Conservation (phyloP, 1,140 invertebrate species). For the Eciton burchellii region DNA sequence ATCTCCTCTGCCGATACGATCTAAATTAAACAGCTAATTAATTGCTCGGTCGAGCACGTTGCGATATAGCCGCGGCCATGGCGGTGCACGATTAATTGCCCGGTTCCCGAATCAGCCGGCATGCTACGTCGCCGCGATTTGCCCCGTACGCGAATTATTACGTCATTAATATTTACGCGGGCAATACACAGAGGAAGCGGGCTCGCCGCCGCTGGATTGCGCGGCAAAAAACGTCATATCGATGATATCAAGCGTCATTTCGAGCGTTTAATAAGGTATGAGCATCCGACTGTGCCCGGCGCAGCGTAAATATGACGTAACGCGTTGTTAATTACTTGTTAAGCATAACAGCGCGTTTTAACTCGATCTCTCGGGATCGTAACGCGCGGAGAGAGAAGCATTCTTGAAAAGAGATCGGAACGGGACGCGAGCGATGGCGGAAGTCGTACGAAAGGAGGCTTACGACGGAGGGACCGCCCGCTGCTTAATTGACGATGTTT, state of each 20-base stretch:
- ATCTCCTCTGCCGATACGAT: constrained; percentile 74
- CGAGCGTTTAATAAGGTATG: not conserved
- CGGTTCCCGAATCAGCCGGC: constrained; percentile 67
- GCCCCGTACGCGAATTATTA: constrained; percentile 67
- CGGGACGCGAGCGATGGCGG: not conserved
- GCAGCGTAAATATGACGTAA: not conserved
- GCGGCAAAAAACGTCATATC: constrained; percentile 16
- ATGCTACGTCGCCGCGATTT: constrained; percentile 48
- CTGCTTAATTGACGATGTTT: constrained; percentile 46
- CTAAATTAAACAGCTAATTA: constrained; percentile 80
- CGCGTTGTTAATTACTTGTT: constrained; percentile 5
- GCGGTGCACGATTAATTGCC: constrained; percentile 74
- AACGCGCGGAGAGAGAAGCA: not conserved
- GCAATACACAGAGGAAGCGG: constrained; percentile 54
- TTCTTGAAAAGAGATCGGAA: not conserved
- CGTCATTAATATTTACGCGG: constrained; percentile 64
- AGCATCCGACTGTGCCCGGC: not conserved
- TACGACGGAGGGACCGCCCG: constrained; percentile 23
- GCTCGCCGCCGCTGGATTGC: not conserved
- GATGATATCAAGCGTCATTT: not conserved
- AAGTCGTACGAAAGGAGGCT: constrained; percentile 29
- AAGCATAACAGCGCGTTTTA: not conserved
- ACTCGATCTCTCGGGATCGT: not conserved
- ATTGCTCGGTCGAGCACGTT: constrained; percentile 70
- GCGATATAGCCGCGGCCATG: constrained; percentile 49